Evolutionary conservation across 1,140 invertebrate genomes (phyloP).

Genomic region (Phymastichus coffea): DNA sequence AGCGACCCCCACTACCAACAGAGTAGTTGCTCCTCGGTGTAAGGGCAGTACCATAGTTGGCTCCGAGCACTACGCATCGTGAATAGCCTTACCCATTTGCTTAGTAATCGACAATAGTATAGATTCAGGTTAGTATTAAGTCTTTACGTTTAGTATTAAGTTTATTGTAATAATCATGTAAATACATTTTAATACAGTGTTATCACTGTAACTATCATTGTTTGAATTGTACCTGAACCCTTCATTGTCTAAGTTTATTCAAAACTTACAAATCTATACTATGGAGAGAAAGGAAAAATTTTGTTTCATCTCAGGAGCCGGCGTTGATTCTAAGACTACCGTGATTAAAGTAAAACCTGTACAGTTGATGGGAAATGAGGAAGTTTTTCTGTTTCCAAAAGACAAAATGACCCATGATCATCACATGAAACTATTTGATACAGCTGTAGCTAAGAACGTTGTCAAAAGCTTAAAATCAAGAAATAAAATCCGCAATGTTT

Average conservation of each 20-base stretch:
- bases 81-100: neutral
- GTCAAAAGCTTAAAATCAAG: conserved; percentile 6
- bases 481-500: conserved; percentile 12
- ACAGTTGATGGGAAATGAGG: conserved; percentile 7
- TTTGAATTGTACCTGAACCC: neutral
- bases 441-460: conserved; percentile 11
- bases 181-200: neutral
- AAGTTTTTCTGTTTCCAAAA: conserved; percentile 6
- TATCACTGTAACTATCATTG: neutral
- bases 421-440: conserved; percentile 5
- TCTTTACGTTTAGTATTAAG: neutral
- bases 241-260: neutral
- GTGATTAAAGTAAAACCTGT: conserved; percentile 5
- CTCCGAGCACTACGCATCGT: neutral
- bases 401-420: conserved; percentile 5
- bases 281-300: neutral
- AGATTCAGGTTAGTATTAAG: neutral
- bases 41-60: neutral
- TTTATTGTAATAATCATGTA: neutral
- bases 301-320: neutral
- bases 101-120: neutral
- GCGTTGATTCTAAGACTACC: neutral
- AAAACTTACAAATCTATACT: neutral
- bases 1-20: neutral
- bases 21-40: neutral